Base-by-base conservation (phyloP, 1,140 invertebrate genomes). In the Cataglyphis hispanica region DNA sequence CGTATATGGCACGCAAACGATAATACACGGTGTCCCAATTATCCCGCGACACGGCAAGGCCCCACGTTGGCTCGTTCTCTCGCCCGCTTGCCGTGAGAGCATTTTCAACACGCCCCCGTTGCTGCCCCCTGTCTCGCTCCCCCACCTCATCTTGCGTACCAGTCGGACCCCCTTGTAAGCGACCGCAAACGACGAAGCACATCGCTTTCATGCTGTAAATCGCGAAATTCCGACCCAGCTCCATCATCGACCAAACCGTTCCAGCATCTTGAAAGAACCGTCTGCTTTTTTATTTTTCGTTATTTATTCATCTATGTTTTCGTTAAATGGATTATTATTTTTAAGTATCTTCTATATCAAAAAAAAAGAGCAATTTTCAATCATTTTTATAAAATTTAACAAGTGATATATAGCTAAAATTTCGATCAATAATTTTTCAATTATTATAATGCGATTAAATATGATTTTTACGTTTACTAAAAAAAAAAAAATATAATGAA, bases 21-120 rank as follows among this genome's bases (percentile, higher is more conserved):
- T 93, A 93, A 93, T 92, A 92, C 92, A 92, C 90, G 89, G 90
- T 92, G 92, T 93, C 92, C 93, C 92, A 94, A 94, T 94, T 93
- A 94, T 94, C 92, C 90, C 84, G 86, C 91, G 92, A 94, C 93
- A 94, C 93, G 93, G 92, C 91, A 90, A 74, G 78, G 85, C 85
- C 81, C 87, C 85, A 77, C 81, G 64, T 75, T 84, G 63, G 19
- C n/a, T 22, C 22, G 53, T 56, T 83, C 58, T 85, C 87, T 37
- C 72, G 53, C 64, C 74, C 50, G 60, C 86, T 72, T 84, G 84
- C 89, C 91, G 92, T 92, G 92, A 92, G 92, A 92, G 91, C 84
- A 92, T 93, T 91, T 92, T 92, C 92, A 93, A 90, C 91, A 92
- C 91, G 91, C 91, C 92, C 91, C 91, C 87, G 74, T 78, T 63